phyloP scores from a whole-genome alignment of 2,888 invertebrate genomes.

The Hirudinaria manillensis region DNA sequence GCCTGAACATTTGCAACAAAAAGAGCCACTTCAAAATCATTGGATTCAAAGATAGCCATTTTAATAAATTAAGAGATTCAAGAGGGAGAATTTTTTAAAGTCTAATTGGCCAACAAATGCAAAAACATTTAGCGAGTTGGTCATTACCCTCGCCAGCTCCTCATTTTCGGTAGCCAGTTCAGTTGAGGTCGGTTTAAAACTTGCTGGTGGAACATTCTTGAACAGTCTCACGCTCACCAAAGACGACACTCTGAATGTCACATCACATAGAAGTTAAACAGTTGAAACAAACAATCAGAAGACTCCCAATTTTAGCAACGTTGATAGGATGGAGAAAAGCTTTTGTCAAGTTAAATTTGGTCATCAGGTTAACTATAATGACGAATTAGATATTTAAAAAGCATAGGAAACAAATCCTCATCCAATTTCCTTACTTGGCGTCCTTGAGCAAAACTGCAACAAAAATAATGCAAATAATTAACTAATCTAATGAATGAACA shows the following conservation, averaged over 20 bases:
- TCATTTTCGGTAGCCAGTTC: neutral
- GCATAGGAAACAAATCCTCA: neutral
- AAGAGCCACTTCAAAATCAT: no score
- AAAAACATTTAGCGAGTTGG: neutral
- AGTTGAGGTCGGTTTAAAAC: neutral
- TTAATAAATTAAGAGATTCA: no score
- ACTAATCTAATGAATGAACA: neutral
- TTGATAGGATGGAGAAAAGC: neutral
- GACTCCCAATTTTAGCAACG: neutral
- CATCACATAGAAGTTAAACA: neutral
- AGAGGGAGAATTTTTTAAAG: no score
- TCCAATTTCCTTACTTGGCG: neutral
- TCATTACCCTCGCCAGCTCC: neutral
- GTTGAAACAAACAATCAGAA: neutral
- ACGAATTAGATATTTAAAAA: neutral
- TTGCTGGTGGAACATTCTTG: neutral
- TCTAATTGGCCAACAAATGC: no score
- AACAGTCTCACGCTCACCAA: slow-evolving; percentile 2
- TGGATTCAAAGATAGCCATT: no score
- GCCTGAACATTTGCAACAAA: no score
- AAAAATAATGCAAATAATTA: neutral
- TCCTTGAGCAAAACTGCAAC: slow-evolving; percentile 10
- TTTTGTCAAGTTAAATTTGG: neutral
- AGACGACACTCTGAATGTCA: neutral
- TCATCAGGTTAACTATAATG: neutral